A percentile compares a stretch with the other conserved stretches of the same genome.
These are phyloP conservation scores for Pardosa pseudoannulata DNA, from an alignment of 2,888 invertebrate species.

Conservation along the genomic window DNA sequence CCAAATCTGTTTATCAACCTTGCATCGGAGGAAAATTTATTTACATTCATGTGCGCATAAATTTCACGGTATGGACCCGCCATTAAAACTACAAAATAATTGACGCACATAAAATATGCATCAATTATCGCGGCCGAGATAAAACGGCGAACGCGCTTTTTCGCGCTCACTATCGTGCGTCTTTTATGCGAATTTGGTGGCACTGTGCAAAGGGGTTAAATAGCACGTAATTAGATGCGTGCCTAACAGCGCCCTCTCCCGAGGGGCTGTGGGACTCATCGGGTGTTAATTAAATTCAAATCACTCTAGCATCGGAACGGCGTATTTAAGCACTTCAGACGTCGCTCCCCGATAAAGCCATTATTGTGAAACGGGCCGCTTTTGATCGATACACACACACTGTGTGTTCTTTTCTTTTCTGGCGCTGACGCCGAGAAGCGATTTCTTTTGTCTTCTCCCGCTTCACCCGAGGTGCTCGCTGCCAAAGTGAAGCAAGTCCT, in stretches of 20 bases:
- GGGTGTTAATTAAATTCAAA: slow-evolving; percentile 72
- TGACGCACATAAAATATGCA: too few relatives aligned
- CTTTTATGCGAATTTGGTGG: background rate
- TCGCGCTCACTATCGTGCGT: background rate
- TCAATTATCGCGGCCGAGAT: too few relatives aligned
- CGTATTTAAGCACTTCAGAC: slow-evolving; percentile 67
- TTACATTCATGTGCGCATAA: too few relatives aligned
- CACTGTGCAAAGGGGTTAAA: background rate
- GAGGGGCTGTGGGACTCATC: slow-evolving; percentile 53
- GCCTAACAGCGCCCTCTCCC: slow-evolving; percentile 58
- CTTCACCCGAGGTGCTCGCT: background rate
- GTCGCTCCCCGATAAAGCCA: slow-evolving; percentile 57
- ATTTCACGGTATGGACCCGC: too few relatives aligned
- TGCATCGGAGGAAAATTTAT: too few relatives aligned
- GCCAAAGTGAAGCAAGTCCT: background rate
- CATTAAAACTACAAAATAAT: too few relatives aligned
- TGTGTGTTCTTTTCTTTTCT: background rate
- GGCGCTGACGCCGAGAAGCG: background rate
- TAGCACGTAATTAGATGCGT: slow-evolving; percentile 67
- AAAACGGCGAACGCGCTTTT: background rate
- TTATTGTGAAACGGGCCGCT: slow-evolving; percentile 61
- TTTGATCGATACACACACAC: background rate
- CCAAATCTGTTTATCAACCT: too few relatives aligned
- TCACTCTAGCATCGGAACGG: slow-evolving; percentile 68
- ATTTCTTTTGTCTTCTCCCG: slow-evolving; percentile 61